Conservation (phyloP, 2,113 vertebrate species). For the Coryphaenoides rupestris region DNA sequence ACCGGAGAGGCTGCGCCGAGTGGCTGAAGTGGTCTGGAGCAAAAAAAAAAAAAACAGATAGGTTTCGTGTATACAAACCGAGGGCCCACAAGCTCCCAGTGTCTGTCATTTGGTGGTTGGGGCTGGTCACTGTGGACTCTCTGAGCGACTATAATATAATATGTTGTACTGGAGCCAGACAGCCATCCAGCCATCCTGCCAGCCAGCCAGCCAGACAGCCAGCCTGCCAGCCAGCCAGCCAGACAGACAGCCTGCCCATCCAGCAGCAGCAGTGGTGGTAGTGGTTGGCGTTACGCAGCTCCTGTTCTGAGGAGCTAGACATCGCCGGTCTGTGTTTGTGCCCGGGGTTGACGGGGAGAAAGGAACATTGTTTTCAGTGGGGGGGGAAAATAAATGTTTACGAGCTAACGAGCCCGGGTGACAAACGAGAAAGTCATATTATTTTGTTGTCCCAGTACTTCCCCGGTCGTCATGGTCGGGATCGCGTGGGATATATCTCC, state of each 20-base stretch:
- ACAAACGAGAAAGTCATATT: neutral
- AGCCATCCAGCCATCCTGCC: too few species aligned
- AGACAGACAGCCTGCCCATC: too few species aligned
- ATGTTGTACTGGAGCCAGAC: neutral
- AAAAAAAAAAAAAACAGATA: neutral
- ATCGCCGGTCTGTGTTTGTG: neutral
- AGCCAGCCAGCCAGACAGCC: too few species aligned
- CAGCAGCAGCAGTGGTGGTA: too few species aligned
- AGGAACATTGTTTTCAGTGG: neutral
- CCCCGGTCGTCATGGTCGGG: too few species aligned
- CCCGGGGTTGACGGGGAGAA: neutral
- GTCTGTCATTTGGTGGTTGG: neutral
- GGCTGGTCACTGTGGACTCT: neutral
- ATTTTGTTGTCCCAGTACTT: neutral
- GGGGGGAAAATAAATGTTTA: too few species aligned
- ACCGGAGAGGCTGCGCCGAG: too few species aligned
- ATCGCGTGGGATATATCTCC: too few species aligned
- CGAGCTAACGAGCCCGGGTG: too few species aligned
- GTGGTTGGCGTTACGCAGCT: too few species aligned
- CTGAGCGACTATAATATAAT: neutral
- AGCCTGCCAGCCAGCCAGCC: too few species aligned
- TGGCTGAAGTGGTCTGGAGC: too few species aligned
- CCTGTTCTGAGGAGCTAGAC: neutral
- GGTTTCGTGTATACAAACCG: neutral
- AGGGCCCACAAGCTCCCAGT: neutral